Conservation (phyloP, 2,888 invertebrate genomes). For the Agonopterix alstromeriana region DNA sequence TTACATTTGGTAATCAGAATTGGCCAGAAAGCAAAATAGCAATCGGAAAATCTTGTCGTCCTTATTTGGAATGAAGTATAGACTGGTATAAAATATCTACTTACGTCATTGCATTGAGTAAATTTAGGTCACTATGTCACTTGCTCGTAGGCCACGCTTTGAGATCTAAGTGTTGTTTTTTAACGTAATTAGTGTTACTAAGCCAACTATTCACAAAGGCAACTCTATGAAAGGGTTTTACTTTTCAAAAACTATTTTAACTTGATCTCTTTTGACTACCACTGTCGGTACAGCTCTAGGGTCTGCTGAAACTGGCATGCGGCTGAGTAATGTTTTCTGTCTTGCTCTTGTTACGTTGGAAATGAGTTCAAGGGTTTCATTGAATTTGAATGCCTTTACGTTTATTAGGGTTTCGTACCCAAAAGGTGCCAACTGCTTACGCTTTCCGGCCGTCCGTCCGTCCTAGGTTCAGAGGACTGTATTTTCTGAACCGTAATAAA, state of each 20-base stretch:
- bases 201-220: constrained; percentile 8
- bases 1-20: too few species aligned
- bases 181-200: constrained; percentile 15
- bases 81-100: background rate
- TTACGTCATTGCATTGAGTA: background rate
- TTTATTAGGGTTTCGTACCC: too few species aligned
- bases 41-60: too few species aligned
- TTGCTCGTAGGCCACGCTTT: background rate
- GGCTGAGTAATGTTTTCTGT: background rate
- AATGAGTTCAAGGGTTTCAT: too few species aligned
- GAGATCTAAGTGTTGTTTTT: constrained; percentile 10
- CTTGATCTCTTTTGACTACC: background rate
- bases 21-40: too few species aligned
- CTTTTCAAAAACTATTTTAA: background rate
- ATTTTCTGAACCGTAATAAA: too few species aligned
- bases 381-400: too few species aligned
- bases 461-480: too few species aligned
- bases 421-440: too few species aligned
- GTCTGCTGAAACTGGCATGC: background rate
- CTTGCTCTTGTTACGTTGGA: background rate
- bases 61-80: too few species aligned
- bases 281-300: background rate
- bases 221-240: constrained; percentile 7
- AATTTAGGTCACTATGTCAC: background rate
- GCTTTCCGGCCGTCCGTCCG: too few species aligned